These are phyloP conservation scores for Mimachlamys varia DNA, from an alignment of 2,888 invertebrate species.

Conservation along the genomic window DNA sequence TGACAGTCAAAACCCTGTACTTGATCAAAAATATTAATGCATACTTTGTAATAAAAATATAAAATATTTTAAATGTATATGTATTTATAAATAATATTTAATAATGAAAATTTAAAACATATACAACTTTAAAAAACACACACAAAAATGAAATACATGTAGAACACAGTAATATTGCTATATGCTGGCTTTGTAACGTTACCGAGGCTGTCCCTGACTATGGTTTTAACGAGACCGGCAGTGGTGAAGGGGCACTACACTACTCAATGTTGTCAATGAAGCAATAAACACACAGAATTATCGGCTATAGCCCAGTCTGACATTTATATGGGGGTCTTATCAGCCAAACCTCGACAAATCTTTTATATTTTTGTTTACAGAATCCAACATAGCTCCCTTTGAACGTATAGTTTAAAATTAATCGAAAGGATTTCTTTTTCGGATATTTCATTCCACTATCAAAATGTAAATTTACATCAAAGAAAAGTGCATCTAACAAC, in stretches of 20 bases:
- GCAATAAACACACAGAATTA: constrained; percentile 38
- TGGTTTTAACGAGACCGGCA: not conserved
- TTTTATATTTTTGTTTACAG: constrained; percentile 39
- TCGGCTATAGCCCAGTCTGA: constrained; percentile 38
- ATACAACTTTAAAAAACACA: too few species aligned
- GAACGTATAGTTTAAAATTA: constrained; percentile 36
- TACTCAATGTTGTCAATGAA: constrained; percentile 17
- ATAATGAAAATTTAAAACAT: too few species aligned
- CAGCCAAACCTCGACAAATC: constrained; percentile 39
- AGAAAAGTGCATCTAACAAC: constrained; percentile 28
- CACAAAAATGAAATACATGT: not conserved
- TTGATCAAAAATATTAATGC: too few species aligned
- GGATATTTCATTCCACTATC: not conserved
- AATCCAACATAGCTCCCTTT: constrained; percentile 36
- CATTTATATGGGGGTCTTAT: constrained; percentile 45
- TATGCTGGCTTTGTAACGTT: not conserved
- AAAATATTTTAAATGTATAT: too few species aligned
- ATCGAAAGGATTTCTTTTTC: constrained; percentile 33
- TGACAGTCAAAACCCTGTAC: too few species aligned
- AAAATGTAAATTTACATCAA: constrained; percentile 36
- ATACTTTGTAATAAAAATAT: too few species aligned
- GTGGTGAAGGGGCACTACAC: not conserved
- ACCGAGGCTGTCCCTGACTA: not conserved
- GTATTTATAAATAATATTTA: too few species aligned
- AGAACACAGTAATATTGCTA: not conserved